These are phyloP conservation scores for Eonycteris spelaea DNA, from an alignment of 2,113 vertebrate genomes.

Conservation along the genomic window DNA sequence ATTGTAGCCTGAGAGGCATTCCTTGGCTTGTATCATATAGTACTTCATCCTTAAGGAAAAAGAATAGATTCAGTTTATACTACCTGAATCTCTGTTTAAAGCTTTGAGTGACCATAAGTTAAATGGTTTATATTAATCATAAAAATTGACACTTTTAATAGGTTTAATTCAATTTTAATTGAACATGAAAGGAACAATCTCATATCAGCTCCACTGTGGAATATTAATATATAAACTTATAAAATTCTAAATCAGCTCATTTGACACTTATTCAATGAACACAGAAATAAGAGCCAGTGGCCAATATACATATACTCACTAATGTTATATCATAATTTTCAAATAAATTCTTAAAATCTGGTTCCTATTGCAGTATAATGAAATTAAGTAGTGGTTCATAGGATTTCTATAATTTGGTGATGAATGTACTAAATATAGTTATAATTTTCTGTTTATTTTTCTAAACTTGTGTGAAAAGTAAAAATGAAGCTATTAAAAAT, in stretches of 20 bases:
- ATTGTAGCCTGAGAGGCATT: background rate
- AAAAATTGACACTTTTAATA: conserved; percentile 22
- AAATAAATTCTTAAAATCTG: background rate
- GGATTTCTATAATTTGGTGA: background rate
- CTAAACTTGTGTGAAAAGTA: background rate
- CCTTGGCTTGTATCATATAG: background rate
- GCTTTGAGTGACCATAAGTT: background rate
- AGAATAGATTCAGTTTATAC: background rate
- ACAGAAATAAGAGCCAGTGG: background rate
- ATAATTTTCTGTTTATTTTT: background rate
- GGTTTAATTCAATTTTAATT: background rate
- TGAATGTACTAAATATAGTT: background rate
- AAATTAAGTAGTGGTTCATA: background rate
- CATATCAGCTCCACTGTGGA: background rate
- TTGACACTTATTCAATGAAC: background rate
- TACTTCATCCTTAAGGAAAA: background rate
- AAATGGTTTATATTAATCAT: conserved; percentile 2
- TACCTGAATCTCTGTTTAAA: background rate
- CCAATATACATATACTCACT: background rate
- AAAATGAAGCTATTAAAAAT: background rate
- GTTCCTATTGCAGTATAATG: background rate
- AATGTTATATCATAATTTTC: background rate
- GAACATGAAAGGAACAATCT: background rate
- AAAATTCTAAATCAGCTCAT: background rate
- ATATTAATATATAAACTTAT: background rate